phyloP scores from a whole-genome alignment of 1,140 invertebrate genomes.

The Antheraea mylitta region DNA sequence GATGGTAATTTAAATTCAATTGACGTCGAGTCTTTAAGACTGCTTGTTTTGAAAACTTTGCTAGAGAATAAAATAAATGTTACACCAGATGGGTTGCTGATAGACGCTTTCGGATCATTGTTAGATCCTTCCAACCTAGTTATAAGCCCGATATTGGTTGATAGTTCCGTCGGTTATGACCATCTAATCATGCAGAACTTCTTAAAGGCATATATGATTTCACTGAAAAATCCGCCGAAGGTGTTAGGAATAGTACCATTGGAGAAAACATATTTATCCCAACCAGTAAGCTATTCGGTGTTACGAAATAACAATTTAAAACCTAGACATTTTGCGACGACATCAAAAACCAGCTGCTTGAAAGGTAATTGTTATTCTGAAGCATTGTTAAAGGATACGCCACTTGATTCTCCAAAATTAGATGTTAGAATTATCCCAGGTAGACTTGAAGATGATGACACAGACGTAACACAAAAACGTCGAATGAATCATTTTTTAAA shows the following conservation, averaged over 20 bases:
- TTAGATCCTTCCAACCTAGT: slow-evolving; percentile 14
- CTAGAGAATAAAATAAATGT: slow-evolving; percentile 26
- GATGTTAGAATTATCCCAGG: background rate
- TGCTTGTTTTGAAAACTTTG: slow-evolving; percentile 30
- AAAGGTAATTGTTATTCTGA: background rate
- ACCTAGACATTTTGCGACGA: background rate
- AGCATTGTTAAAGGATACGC: background rate
- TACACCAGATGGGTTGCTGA: slow-evolving; percentile 20
- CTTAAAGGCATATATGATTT: slow-evolving; percentile 12
- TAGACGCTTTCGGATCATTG: background rate
- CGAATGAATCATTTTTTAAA: background rate
- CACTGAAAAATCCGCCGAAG: slow-evolving; percentile 26
- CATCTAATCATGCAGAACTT: background rate
- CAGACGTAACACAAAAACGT: background rate
- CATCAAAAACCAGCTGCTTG: background rate
- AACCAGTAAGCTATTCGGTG: background rate
- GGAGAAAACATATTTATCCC: slow-evolving; percentile 23
- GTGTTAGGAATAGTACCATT: slow-evolving; percentile 43
- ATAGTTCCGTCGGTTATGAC: background rate
- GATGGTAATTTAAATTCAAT: slow-evolving; percentile 15
- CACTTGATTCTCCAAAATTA: background rate
- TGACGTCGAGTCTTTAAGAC: slow-evolving; percentile 24
- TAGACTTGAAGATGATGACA: background rate
- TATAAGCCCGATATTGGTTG: background rate
- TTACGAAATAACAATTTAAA: background rate